phyloP scores from a whole-genome alignment of 1,140 invertebrate genomes.

The Eriocheir sinensis region DNA sequence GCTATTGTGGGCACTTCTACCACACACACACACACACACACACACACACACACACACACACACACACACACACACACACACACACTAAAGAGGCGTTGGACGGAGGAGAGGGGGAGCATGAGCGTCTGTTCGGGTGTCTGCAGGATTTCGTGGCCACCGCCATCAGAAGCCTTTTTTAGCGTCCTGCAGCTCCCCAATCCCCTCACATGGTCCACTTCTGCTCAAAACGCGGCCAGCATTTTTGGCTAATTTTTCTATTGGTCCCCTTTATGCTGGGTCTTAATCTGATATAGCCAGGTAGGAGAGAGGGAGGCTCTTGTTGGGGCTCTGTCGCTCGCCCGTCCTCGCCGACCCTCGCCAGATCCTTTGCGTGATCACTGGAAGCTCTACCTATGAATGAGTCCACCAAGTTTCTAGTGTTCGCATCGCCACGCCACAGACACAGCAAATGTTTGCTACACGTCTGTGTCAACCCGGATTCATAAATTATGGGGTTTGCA shows the following conservation, averaged over 20 bases:
- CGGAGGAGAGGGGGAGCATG: background rate
- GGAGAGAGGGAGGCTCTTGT: constrained; percentile 37
- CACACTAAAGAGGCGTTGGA: background rate
- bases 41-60: constrained; percentile 14
- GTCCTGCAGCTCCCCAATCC: constrained; percentile 30
- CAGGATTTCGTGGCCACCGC: background rate
- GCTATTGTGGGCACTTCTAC: no score
- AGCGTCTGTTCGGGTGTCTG: background rate
- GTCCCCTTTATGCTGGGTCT: constrained; percentile 56
- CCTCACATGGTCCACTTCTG: constrained; percentile 63
- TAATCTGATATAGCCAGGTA: constrained; percentile 72
- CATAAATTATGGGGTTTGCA: constrained; percentile 39
- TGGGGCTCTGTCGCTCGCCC: constrained; percentile 6
- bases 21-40: constrained; percentile 14
- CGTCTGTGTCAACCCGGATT: constrained; percentile 8
- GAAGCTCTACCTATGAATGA: background rate
- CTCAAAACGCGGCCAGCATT: constrained; percentile 60
- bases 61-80: constrained; percentile 1
- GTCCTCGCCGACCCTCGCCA: background rate
- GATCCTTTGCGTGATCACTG: background rate
- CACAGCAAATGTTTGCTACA: background rate
- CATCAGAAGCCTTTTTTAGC: background rate
- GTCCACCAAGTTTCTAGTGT: background rate
- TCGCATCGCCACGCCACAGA: background rate
- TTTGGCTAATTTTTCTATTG: constrained; percentile 67